phyloP scores from a whole-genome alignment of 2,113 vertebrate species.

The Halcyon malimbica region DNA sequence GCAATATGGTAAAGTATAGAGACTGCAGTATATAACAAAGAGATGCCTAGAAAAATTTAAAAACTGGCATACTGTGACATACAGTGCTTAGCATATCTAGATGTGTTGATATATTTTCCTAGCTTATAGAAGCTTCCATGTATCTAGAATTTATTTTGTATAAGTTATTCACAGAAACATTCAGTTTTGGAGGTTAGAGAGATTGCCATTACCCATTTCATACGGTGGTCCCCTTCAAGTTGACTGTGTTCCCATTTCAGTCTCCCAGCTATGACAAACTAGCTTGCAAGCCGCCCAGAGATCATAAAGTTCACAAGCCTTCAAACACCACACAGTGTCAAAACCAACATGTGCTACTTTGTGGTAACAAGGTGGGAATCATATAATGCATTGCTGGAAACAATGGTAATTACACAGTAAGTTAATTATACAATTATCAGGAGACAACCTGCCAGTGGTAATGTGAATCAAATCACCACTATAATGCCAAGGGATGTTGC shows the following conservation, averaged over 20 bases:
- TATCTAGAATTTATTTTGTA: not conserved
- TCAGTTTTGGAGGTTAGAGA: not conserved
- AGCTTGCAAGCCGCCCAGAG: not conserved
- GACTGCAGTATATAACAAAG: not conserved
- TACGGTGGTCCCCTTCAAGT: not conserved
- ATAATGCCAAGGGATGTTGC: not conserved
- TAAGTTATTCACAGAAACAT: not conserved
- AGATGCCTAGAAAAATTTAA: not conserved
- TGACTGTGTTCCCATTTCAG: not conserved
- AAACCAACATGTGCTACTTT: not conserved
- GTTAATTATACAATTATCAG: constrained; percentile 15
- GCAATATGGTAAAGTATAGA: not conserved
- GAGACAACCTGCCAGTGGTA: not conserved
- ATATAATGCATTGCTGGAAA: not conserved
- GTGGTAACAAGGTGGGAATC: not conserved
- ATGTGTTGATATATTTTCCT: not conserved
- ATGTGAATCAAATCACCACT: not conserved
- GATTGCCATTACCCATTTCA: not conserved
- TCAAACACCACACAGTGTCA: not conserved
- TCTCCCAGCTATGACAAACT: not conserved
- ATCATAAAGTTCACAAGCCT: not conserved
- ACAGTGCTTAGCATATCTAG: rapidly evolving
- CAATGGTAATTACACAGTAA: not conserved
- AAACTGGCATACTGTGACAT: not conserved
- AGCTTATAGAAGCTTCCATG: not conserved